These are phyloP conservation scores for Macquaria australasica DNA, from an alignment of 2,113 vertebrate species.

Conservation along the genomic window DNA sequence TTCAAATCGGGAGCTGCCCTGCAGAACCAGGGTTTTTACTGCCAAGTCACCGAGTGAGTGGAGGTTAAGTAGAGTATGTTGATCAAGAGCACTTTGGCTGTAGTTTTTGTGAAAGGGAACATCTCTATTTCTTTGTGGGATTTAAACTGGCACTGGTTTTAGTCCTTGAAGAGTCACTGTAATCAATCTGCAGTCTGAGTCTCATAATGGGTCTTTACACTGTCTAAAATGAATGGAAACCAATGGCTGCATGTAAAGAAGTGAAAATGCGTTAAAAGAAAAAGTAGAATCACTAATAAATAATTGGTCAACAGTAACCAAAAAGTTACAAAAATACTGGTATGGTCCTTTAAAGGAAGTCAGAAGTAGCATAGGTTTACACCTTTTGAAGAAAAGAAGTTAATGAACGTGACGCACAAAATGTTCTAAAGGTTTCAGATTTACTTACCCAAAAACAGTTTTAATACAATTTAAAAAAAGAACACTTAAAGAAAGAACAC, in stretches of 20 bases:
- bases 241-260: too few relatives aligned
- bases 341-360: background rate
- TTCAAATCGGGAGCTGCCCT: background rate
- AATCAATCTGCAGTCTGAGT: too few relatives aligned
- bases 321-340: background rate
- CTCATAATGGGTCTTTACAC: too few relatives aligned
- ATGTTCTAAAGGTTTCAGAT: background rate
- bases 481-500: background rate
- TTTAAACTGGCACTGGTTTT: conserved; percentile 19
- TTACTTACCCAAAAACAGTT: background rate
- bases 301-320: too few relatives aligned
- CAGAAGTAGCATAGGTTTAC: background rate
- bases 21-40: background rate
- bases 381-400: background rate
- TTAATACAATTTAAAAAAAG: background rate
- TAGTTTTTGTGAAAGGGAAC: conserved; percentile 8
- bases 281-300: too few relatives aligned
- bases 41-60: conserved; percentile 1
- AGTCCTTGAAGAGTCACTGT: conserved; percentile 7
- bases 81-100: conserved; percentile 19
- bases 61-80: conserved; percentile 16
- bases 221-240: too few relatives aligned
- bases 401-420: background rate
- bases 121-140: background rate
- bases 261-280: too few relatives aligned